Percentiles rank a stretch among this genome's conserved stretches.
These are phyloP conservation scores for Schizaphis graminum DNA, from an alignment of 2,888 invertebrate species.

Conservation along the genomic window DNA sequence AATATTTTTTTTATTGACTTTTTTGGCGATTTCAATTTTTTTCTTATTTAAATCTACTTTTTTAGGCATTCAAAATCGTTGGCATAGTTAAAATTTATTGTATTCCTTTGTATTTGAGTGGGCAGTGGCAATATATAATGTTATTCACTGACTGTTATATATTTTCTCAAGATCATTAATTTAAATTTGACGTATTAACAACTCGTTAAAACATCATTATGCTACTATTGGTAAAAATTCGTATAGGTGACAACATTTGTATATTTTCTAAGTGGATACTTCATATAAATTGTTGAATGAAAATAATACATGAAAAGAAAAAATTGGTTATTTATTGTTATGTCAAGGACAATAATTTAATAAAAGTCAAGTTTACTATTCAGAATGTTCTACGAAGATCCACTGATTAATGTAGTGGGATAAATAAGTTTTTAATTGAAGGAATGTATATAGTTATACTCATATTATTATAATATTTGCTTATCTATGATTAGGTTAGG, in stretches of 20 bases:
- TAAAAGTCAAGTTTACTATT: not conserved
- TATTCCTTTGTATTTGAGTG: not conserved
- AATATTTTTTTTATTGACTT: not conserved
- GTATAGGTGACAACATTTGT: not conserved
- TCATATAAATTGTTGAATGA: not conserved
- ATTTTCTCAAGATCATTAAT: not conserved
- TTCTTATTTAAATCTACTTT: not conserved
- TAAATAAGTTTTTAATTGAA: not conserved
- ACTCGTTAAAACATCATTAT: slow-evolving; percentile 22
- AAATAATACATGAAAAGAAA: not conserved
- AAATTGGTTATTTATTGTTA: slow-evolving; percentile 33
- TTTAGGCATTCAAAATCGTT: not conserved
- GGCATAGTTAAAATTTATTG: not conserved
- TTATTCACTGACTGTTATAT: slow-evolving; percentile 12
- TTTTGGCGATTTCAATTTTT: not conserved
- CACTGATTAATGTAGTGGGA: not conserved
- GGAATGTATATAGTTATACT: not conserved
- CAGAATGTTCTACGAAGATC: not conserved
- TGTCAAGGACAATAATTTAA: slow-evolving; percentile 29
- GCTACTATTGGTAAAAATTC: slow-evolving; percentile 6
- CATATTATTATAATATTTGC: not conserved
- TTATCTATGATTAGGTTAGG: not conserved
- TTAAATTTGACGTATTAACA: slow-evolving; percentile 19
- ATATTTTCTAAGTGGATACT: not conserved
- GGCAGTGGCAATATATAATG: not conserved